These are phyloP conservation scores for Polydrusus cervinus DNA, from an alignment of 2,888 invertebrate species.

Conservation along the genomic window DNA sequence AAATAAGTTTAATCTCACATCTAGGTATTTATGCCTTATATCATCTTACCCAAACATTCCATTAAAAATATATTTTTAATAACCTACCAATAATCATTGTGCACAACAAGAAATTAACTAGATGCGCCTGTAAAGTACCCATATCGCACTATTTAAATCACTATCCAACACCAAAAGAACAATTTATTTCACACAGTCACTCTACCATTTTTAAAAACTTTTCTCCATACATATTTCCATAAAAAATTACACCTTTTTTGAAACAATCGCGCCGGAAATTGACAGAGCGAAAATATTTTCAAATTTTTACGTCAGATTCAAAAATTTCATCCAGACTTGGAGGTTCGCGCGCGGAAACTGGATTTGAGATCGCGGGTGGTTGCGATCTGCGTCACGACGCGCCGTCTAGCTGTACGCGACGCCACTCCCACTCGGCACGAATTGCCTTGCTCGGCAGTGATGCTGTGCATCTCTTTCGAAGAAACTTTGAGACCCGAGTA, in stretches of 20 bases:
- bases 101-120: slow-evolving; percentile 22
- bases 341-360: slow-evolving; percentile 49
- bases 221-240: background rate
- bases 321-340: slow-evolving; percentile 31
- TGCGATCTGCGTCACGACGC: slow-evolving; percentile 51
- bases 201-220: background rate
- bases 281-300: slow-evolving; percentile 8
- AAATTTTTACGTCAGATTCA: slow-evolving; percentile 30
- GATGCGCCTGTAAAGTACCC: slow-evolving; percentile 16
- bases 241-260: background rate
- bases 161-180: slow-evolving; percentile 20
- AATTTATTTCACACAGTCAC: slow-evolving; percentile 19
- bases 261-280: background rate
- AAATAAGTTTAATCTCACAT: no score
- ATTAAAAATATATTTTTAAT: background rate
- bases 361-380: slow-evolving; percentile 35
- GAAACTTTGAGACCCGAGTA: slow-evolving; percentile 18
- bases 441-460: slow-evolving; percentile 44
- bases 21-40: no score
- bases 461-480: slow-evolving; percentile 40
- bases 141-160: slow-evolving; percentile 4
- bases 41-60: no score
- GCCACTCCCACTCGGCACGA: slow-evolving; percentile 50
- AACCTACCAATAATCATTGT: slow-evolving; percentile 27
- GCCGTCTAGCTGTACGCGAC: slow-evolving; percentile 49